A percentile compares a stretch with the other conserved stretches of the same genome.
Conservation (phyloP, 2,888 invertebrate species). For the Brachylomia viminalis region DNA sequence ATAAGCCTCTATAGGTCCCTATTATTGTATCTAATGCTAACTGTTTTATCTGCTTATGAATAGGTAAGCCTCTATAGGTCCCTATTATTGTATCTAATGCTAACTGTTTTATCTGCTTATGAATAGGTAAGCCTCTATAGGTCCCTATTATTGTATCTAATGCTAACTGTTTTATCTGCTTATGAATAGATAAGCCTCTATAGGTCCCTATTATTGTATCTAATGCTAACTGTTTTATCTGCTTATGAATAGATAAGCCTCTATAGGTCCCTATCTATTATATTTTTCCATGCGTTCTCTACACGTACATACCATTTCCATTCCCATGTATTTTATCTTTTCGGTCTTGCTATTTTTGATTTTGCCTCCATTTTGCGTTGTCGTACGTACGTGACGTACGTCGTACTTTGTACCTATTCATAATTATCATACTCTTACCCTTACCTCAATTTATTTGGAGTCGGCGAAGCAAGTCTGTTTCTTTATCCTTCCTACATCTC, state of each 20-base stretch:
- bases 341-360: not conserved
- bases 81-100: not conserved
- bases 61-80: too few species aligned
- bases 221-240: not conserved
- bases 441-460: not conserved
- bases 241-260: not conserved
- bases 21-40: not conserved
- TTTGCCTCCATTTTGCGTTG: not conserved
- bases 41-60: not conserved
- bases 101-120: not conserved
- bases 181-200: too few species aligned
- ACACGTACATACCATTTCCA: too few species aligned
- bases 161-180: not conserved
- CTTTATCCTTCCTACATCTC: not conserved
- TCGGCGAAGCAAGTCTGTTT: not conserved
- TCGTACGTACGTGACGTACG: too few species aligned
- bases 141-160: not conserved
- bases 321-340: not conserved
- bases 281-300: not conserved
- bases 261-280: not conserved
- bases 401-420: too few species aligned
- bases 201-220: too few species aligned
- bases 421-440: not conserved
- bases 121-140: too few species aligned
- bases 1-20: too few species aligned